Evolutionary conservation across 2,888 invertebrate genomes (phyloP).

Genomic region (Melipona beecheii): DNA sequence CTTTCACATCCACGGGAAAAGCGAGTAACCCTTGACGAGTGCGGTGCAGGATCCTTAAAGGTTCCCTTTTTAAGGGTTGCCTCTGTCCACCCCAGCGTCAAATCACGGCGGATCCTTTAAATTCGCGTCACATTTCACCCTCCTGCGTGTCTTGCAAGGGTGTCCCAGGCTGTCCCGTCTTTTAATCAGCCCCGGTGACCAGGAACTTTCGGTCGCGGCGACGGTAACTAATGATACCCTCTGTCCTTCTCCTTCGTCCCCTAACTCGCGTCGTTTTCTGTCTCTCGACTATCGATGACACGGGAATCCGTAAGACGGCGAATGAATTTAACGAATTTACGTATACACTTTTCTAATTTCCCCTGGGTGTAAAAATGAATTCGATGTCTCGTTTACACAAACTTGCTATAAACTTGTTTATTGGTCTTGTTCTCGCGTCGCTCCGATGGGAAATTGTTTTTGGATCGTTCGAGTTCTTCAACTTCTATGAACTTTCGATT

Average conservation of each 20-base stretch:
- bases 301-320: slow-evolving; percentile 29
- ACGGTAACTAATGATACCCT: slow-evolving; percentile 81
- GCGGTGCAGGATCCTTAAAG: slow-evolving; percentile 72
- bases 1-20: slow-evolving; percentile 61
- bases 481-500: too few relatives aligned
- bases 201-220: slow-evolving; percentile 75
- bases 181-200: slow-evolving; percentile 82
- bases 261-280: slow-evolving; percentile 16
- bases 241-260: slow-evolving; percentile 50
- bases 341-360: too few relatives aligned
- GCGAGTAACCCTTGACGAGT: slow-evolving; percentile 75
- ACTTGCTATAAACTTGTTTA: too few relatives aligned
- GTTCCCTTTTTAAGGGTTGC: slow-evolving; percentile 79
- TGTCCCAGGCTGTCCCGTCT: slow-evolving; percentile 75
- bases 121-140: slow-evolving; percentile 83
- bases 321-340: background rate
- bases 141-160: slow-evolving; percentile 74
- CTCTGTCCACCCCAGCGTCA: slow-evolving; percentile 76
- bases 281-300: slow-evolving; percentile 42
- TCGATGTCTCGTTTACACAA: too few relatives aligned
- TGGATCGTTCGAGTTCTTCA: too few relatives aligned
- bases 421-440: too few relatives aligned
- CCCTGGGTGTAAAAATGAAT: too few relatives aligned
- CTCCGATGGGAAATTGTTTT: too few relatives aligned
- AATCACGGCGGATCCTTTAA: slow-evolving; percentile 81